These are phyloP conservation scores for Bombus waltoni DNA, from an alignment of 1,140 invertebrate species.

Conservation along the genomic window DNA sequence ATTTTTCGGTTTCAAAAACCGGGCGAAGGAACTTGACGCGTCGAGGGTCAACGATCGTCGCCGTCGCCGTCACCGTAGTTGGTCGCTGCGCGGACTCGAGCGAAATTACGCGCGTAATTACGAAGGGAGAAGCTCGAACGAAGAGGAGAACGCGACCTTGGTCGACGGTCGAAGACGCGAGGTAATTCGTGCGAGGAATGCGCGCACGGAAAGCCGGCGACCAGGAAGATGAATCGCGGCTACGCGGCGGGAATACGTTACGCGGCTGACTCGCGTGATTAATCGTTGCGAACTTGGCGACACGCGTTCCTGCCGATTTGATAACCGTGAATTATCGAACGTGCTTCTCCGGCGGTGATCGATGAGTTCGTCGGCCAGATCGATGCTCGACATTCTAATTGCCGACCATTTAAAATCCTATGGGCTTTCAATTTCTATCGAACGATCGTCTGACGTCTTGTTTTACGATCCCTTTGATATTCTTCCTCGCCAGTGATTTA, in stretches of 20 bases:
- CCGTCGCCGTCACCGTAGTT: not conserved
- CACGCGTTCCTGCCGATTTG: conserved; percentile 31
- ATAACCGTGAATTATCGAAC: conserved; percentile 31
- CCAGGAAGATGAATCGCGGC: conserved; percentile 30
- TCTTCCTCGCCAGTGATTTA: not conserved
- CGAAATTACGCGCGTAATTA: conserved; percentile 9
- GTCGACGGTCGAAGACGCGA: not conserved
- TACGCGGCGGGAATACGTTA: conserved; percentile 18
- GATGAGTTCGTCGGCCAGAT: conserved; percentile 1
- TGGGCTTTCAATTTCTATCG: not conserved
- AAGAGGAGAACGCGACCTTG: not conserved
- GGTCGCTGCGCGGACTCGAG: too few relatives aligned
- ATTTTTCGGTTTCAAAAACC: not conserved
- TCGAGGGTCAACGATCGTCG: not conserved
- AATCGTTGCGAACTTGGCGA: conserved; percentile 21
- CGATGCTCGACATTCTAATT: not conserved
- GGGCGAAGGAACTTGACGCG: not conserved
- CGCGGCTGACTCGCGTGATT: conserved; percentile 1
- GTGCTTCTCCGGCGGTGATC: not conserved
- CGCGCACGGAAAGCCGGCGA: not conserved
- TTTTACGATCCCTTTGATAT: not conserved
- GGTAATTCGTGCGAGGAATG: conserved; percentile 16
- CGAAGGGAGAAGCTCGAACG: not conserved
- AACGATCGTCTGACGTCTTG: conserved; percentile 1
- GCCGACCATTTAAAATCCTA: not conserved